Evolutionary conservation across 2,797 vertebrate genomes (phyloP), one percentile per base, ranked within the genome.

Genomic region (Enteromius mattozi): DNA sequence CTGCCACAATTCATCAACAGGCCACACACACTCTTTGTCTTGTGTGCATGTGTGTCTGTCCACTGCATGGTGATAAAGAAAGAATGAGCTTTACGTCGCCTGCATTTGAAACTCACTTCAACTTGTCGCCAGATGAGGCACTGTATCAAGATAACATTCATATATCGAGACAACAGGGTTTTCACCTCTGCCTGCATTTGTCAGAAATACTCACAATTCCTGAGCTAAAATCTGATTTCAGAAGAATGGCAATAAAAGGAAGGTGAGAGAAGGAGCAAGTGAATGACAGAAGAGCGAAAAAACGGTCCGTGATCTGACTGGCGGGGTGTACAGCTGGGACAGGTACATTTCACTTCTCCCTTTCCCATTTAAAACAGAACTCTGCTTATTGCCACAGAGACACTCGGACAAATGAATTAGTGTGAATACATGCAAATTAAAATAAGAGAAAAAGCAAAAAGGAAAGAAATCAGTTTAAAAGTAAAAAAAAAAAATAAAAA

Each of bases 61-160:
- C 42, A 40, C 61, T 13, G 81, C 14, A 83, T 77, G 61, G 45
- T 56, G 35, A 83, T 54, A 14, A 49, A 24, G 6, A 49, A 82
- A 17, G 13, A 72, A 63, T 24, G 40, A 35, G 37, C 19, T 49
- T 68, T 30, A 80, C n/a, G 27, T 40, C 8, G 2, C n/a, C 69
- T 35, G 10, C 66, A 71, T 61, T 81, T 35, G 4, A 75, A 82
- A 21, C 14, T 10, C 21, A 8, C 27, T 80, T 68, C 61, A 51
- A 49, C 24, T 66, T 24, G 65, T 17, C 1, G 24, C 76, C 56
- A 47, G 56, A 30, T 6, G 17, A 47, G 68, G 70, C 40, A 47
- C 45, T 45, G 78, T 35, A 65, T 69, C 59, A 66, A 35, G 65
- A 69, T 65, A 83, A 49, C 72, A 68, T 66, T 83, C 59, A 68